Evolutionary conservation across 2,888 invertebrate species (phyloP).

Genomic region (Phasia obesa): DNA sequence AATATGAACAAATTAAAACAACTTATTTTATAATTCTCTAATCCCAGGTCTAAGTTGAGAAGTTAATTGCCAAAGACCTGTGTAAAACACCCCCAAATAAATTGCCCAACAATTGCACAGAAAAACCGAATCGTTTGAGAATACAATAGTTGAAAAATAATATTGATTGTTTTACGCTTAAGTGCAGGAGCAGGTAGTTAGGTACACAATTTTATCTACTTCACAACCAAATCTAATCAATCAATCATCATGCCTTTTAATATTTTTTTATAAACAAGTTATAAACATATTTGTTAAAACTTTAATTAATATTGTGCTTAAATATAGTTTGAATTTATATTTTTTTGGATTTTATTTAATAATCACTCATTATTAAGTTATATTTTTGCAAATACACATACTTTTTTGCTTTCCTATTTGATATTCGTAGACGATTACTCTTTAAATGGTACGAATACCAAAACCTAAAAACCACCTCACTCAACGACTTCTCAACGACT

Average conservation of each 20-base stretch:
- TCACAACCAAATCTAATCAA: conserved; percentile 50
- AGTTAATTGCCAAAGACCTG: conserved; percentile 2
- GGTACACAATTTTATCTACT: conserved; percentile 57
- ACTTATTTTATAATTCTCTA: no score
- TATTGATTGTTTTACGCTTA: conserved; percentile 67
- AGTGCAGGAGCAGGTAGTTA: conserved; percentile 64
- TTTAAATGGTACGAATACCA: conserved; percentile 46
- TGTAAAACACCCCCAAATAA: conserved; percentile 31
- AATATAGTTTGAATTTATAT: background rate
- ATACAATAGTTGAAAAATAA: conserved; percentile 46
- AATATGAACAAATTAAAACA: background rate
- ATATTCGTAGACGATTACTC: conserved; percentile 64
- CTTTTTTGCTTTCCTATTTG: conserved; percentile 44
- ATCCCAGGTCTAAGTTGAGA: no score
- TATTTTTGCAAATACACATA: conserved; percentile 47
- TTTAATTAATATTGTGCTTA: background rate
- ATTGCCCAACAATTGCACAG: conserved; percentile 8
- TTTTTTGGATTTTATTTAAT: conserved; percentile 32
- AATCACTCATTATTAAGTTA: conserved; percentile 33
- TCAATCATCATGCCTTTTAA: background rate
- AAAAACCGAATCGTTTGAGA: conserved; percentile 47
- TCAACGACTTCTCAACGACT: conserved; percentile 62
- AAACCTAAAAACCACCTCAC: conserved; percentile 60
- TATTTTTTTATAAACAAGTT: background rate
- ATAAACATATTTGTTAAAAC: background rate